These are phyloP conservation scores for Mobula birostris DNA, from an alignment of 2,113 vertebrate genomes.

Conservation along the genomic window DNA sequence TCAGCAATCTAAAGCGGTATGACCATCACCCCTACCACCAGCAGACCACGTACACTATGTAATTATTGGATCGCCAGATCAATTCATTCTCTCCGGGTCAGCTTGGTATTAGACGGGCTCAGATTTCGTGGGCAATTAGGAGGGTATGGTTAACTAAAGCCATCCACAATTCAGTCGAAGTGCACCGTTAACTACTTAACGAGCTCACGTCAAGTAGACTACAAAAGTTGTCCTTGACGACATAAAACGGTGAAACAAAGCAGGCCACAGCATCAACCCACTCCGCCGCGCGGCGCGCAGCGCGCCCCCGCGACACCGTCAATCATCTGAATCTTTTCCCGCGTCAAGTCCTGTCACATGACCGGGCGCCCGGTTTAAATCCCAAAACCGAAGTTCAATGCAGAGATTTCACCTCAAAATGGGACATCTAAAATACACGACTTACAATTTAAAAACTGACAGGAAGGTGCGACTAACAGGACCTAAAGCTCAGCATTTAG, in stretches of 20 bases:
- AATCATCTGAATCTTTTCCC: not conserved
- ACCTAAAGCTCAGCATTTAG: not conserved
- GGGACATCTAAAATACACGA: not conserved
- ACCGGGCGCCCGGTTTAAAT: not conserved
- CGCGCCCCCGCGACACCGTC: not conserved
- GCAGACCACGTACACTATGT: not conserved
- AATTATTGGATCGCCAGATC: not conserved
- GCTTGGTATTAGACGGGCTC: not conserved
- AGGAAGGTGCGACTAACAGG: not conserved
- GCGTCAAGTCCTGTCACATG: not conserved
- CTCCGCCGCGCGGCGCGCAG: not conserved
- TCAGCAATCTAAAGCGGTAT: too few species aligned
- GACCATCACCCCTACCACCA: not conserved
- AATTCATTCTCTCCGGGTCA: not conserved
- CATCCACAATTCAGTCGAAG: not conserved
- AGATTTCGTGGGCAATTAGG: not conserved
- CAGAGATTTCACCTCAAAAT: not conserved
- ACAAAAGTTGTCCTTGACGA: not conserved
- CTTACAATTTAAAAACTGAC: not conserved
- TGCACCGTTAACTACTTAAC: not conserved
- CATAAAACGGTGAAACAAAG: not conserved
- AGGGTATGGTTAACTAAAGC: not conserved
- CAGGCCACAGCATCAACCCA: too few species aligned
- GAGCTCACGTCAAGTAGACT: not conserved
- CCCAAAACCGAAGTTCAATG: not conserved